Percentiles rank a stretch among this genome's conserved stretches.
phyloP scores from a whole-genome alignment of 64 coral and sea anemone species.

The Platygyra sinensis region DNA sequence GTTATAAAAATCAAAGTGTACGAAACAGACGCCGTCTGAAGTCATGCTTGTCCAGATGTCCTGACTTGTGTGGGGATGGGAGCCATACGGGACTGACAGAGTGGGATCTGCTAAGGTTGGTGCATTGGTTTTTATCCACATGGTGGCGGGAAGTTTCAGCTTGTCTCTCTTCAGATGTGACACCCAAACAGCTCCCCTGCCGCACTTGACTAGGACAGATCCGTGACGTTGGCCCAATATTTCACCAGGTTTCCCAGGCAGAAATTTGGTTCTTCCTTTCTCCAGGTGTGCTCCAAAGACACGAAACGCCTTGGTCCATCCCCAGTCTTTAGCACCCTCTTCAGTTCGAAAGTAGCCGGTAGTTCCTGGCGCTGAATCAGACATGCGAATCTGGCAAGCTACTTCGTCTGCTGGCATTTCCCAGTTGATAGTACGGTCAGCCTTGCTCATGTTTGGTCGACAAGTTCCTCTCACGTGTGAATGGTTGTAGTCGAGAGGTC shows the following conservation, averaged over 20 bases:
- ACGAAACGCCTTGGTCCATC: constrained; percentile 36
- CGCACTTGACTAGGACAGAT: constrained; percentile 64
- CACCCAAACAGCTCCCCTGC: constrained; percentile 58
- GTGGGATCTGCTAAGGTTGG: constrained; percentile 11
- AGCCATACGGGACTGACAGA: constrained; percentile 23
- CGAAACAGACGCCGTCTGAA: constrained; percentile 62
- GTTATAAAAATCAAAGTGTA: constrained; percentile 79
- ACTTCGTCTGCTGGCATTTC: constrained; percentile 67
- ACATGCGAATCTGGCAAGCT: constrained; percentile 70
- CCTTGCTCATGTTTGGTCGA: constrained; percentile 54
- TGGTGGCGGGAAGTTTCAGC: constrained; percentile 70
- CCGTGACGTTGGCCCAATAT: constrained; percentile 59
- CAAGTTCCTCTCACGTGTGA: constrained; percentile 39
- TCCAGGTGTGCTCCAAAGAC: constrained; percentile 80
- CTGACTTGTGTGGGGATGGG: constrained; percentile 60
- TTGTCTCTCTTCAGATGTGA: constrained; percentile 73
- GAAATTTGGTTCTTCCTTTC: constrained; percentile 17
- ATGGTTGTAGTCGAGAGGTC: constrained; percentile 50
- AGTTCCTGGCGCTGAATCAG: constrained; percentile 73
- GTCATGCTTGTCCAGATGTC: constrained; percentile 79
- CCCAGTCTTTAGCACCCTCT: not conserved
- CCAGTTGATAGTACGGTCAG: constrained; percentile 72
- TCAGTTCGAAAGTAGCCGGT: constrained; percentile 20
- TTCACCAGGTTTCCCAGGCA: constrained; percentile 46
- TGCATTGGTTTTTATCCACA: constrained; percentile 23